These are phyloP conservation scores for Zoanthus solanderi DNA, from an alignment of 92 coral and sea anemone genomes.

Conservation along the genomic window DNA sequence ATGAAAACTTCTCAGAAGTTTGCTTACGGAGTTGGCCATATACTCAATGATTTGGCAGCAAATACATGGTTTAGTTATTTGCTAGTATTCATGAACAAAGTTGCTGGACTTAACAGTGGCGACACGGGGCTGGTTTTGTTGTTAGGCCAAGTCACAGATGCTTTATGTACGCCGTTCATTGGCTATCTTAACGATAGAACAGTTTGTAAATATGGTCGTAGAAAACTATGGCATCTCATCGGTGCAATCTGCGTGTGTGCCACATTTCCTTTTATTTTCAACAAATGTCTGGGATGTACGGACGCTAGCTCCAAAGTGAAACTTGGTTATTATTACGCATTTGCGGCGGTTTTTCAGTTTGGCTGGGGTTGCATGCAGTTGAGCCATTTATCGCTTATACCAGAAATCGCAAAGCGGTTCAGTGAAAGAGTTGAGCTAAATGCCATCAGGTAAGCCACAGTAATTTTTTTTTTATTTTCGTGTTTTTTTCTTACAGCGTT, in stretches of 20 bases:
- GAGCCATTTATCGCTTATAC: constrained; percentile 84
- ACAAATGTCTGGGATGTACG: constrained; percentile 64
- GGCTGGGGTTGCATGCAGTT: constrained; percentile 94
- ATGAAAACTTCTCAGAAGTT: constrained; percentile 69
- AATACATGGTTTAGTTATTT: constrained; percentile 89
- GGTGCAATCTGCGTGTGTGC: constrained; percentile 72
- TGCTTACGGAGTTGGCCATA: constrained; percentile 84
- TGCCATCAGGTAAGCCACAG: constrained; percentile 74
- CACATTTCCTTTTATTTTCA: constrained; percentile 76
- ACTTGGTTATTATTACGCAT: constrained; percentile 73
- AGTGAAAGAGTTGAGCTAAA: constrained; percentile 83
- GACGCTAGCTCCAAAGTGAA: constrained; percentile 66
- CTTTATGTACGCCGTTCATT: constrained; percentile 83
- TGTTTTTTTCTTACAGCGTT: background rate
- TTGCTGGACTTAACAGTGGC: constrained; percentile 80
- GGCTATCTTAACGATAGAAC: constrained; percentile 84
- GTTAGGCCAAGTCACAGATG: constrained; percentile 85
- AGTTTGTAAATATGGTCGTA: constrained; percentile 87
- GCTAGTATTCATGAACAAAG: constrained; percentile 82
- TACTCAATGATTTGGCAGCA: constrained; percentile 88
- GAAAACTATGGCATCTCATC: constrained; percentile 87
- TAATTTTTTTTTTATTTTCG: background rate
- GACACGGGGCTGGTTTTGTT: constrained; percentile 83
- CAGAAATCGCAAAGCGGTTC: constrained; percentile 77
- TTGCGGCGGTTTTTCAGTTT: constrained; percentile 90